phyloP scores from a whole-genome alignment of 2,113 vertebrate genomes.

The Atrichornis clamosus region DNA sequence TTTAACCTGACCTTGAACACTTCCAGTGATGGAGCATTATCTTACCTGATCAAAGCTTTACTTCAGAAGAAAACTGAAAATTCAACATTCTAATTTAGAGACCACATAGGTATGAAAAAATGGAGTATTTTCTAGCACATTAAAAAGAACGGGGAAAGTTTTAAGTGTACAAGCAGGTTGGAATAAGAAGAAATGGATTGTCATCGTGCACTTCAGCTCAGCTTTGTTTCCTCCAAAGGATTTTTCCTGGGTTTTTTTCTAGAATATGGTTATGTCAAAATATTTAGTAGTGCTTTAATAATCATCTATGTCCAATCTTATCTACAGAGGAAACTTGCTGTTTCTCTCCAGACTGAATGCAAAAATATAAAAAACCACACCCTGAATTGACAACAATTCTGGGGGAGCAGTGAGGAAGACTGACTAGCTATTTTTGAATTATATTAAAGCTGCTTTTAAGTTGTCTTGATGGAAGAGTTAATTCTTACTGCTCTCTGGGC shows the following conservation, averaged over 20 bases:
- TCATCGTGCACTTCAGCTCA: neutral
- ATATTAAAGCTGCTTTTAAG: constrained; percentile 32
- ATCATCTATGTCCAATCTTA: neutral
- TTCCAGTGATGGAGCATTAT: neutral
- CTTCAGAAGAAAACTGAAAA: neutral
- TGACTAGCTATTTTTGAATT: constrained; percentile 37
- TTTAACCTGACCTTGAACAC: neutral
- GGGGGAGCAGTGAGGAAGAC: neutral
- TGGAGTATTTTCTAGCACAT: neutral
- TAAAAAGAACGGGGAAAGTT: neutral
- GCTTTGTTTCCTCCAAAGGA: neutral
- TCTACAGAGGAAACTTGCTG: neutral
- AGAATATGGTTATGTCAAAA: neutral
- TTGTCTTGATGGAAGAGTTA: constrained; percentile 37
- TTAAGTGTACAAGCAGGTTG: neutral
- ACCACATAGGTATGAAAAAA: neutral
- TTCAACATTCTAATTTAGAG: neutral
- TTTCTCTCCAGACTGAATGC: neutral
- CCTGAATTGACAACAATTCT: neutral
- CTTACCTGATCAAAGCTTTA: neutral
- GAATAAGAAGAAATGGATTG: neutral
- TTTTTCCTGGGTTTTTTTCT: neutral
- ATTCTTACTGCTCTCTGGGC: constrained; percentile 38
- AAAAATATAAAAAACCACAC: neutral
- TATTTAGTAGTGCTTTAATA: neutral